A percentile compares a stretch with the other conserved stretches of the same genome.
phyloP scores from a whole-genome alignment of 2,797 vertebrate genomes.

The Coreius guichenoti region DNA sequence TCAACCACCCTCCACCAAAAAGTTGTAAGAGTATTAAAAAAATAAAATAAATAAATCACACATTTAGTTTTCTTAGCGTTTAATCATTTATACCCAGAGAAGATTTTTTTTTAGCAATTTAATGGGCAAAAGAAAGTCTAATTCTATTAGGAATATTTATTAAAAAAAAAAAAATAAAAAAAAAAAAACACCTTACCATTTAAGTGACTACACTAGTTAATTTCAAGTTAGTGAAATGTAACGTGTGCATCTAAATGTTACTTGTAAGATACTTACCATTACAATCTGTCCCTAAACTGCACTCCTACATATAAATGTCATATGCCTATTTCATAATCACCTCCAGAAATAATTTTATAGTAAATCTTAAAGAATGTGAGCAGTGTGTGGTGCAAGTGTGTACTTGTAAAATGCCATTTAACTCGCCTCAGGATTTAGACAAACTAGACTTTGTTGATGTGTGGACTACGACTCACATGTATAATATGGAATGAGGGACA shows the following conservation, averaged over 20 bases:
- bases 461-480: neutral
- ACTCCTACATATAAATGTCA: neutral
- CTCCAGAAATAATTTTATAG: neutral
- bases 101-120: neutral
- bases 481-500: constrained; percentile 9
- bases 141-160: neutral
- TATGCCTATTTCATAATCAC: neutral
- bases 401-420: neutral
- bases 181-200: neutral
- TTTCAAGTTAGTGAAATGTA: neutral
- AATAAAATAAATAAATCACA: neutral
- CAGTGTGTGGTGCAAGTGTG: neutral
- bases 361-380: neutral
- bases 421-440: neutral
- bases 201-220: neutral
- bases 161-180: neutral
- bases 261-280: constrained; percentile 54
- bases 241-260: neutral
- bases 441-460: neutral
- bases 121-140: neutral
- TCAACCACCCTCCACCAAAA: neutral
- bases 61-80: too few relatives aligned
- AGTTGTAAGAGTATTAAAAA: too few relatives aligned
- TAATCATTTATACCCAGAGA: neutral
- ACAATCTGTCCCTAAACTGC: constrained; percentile 10